Conservation (phyloP, 1,140 invertebrate genomes). For the Drosophila arawakana region DNA sequence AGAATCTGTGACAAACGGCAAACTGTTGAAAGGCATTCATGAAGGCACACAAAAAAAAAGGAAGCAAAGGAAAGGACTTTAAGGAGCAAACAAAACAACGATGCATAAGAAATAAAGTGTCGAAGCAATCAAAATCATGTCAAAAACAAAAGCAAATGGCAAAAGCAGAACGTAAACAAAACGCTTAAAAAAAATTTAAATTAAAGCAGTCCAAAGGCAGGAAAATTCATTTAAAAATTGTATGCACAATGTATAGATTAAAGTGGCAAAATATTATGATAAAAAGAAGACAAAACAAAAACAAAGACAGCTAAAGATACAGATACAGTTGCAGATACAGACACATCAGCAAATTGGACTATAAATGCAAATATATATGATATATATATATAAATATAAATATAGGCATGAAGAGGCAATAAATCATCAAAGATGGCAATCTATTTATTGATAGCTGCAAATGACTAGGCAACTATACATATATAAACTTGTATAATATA, state of each 20-base stretch:
- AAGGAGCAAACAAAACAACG: slow-evolving; percentile 21
- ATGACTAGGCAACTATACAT: slow-evolving; percentile 41
- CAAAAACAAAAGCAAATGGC: slow-evolving; percentile 13
- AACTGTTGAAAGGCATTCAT: slow-evolving; percentile 46
- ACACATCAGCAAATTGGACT: background rate
- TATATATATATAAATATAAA: slow-evolving; percentile 1
- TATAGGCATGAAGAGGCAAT: slow-evolving; percentile 46
- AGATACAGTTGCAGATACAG: background rate
- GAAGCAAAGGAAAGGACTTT: slow-evolving; percentile 14
- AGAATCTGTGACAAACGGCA: slow-evolving; percentile 24
- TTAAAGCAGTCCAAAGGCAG: slow-evolving; percentile 2
- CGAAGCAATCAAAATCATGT: slow-evolving; percentile 67
- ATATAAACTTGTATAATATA: background rate
- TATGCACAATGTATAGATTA: background rate
- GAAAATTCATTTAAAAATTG: no score
- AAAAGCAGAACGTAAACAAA: background rate
- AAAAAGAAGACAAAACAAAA: slow-evolving; percentile 15
- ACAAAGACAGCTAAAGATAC: background rate
- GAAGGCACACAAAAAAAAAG: background rate
- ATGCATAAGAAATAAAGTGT: slow-evolving; percentile 46
- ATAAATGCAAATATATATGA: slow-evolving; percentile 1
- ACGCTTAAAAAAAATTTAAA: slow-evolving; percentile 9
- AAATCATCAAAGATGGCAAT: slow-evolving; percentile 72
- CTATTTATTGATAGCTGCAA: slow-evolving; percentile 64
- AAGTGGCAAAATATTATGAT: slow-evolving; percentile 7